phyloP scores from a whole-genome alignment of 1,140 invertebrate genomes.

The Drosophila nebulosa region DNA sequence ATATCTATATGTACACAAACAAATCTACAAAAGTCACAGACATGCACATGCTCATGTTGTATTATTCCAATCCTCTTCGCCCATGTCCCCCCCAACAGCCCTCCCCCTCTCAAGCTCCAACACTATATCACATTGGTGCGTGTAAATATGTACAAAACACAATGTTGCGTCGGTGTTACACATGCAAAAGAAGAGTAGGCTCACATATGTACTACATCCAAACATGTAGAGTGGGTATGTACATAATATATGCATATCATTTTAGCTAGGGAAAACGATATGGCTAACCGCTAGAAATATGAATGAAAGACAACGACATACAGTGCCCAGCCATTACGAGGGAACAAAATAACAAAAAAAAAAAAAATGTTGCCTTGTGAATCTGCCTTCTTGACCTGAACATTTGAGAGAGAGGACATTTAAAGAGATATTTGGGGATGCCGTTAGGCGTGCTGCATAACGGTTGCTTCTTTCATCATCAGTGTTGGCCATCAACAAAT shows the following conservation, averaged over 20 bases:
- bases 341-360: not conserved
- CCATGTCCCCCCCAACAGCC: not conserved
- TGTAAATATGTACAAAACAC: slow-evolving; percentile 72
- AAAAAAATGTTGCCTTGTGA: too few species aligned
- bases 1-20: slow-evolving; percentile 80
- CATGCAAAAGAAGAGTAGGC: slow-evolving; percentile 32
- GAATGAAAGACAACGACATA: not conserved
- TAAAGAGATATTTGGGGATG: not conserved
- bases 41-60: slow-evolving; percentile 46
- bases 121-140: slow-evolving; percentile 56
- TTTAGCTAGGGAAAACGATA: slow-evolving; percentile 21
- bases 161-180: slow-evolving; percentile 40
- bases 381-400: not conserved
- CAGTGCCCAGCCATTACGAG: too few species aligned
- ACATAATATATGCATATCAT: slow-evolving; percentile 32
- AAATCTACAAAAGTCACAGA: slow-evolving; percentile 78
- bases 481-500: not conserved
- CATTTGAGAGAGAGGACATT: not conserved
- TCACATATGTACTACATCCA: not conserved
- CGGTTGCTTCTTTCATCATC: not conserved
- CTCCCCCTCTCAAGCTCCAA: not conserved
- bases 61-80: not conserved
- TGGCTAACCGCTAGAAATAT: slow-evolving; percentile 11
- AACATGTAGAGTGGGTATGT: too few species aligned
- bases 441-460: too few species aligned